Evolutionary conservation across 2,888 invertebrate genomes (phyloP).

Genomic region (Resseliella maxima): DNA sequence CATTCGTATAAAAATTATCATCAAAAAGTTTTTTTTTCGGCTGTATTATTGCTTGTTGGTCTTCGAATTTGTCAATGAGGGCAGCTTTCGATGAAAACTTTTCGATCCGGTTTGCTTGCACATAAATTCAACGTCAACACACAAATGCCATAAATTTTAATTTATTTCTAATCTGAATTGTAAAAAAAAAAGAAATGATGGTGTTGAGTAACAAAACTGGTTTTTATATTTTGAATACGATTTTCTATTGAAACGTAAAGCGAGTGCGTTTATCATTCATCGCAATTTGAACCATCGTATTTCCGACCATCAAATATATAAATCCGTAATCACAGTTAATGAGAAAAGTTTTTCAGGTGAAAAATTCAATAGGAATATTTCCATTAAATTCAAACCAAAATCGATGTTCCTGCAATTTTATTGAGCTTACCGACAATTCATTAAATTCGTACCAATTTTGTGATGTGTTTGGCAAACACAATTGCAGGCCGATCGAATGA

Average conservation of each 20-base stretch:
- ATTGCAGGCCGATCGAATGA: no score
- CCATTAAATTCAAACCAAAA: background rate
- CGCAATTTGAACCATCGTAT: background rate
- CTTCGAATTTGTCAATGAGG: background rate
- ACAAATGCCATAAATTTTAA: constrained; percentile 41
- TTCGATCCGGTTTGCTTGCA: background rate
- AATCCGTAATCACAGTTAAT: background rate
- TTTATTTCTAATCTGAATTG: constrained; percentile 28
- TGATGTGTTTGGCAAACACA: background rate
- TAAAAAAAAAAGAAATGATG: no score
- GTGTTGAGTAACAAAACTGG: background rate
- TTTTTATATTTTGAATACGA: constrained; percentile 15
- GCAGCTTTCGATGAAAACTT: constrained; percentile 31
- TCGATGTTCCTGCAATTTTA: constrained; percentile 43
- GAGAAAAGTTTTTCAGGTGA: constrained; percentile 52
- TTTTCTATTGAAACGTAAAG: background rate
- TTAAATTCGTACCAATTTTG: constrained; percentile 12
- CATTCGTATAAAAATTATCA: constrained; percentile 1
- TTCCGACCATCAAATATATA: background rate
- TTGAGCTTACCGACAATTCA: constrained; percentile 1
- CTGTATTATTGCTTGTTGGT: background rate
- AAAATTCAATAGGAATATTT: constrained; percentile 7
- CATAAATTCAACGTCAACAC: background rate
- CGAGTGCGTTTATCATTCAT: constrained; percentile 5
- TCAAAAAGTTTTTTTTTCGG: background rate